Evolutionary conservation across 2,113 vertebrate genomes (phyloP).

Genomic region (Pterocles orientalis): DNA sequence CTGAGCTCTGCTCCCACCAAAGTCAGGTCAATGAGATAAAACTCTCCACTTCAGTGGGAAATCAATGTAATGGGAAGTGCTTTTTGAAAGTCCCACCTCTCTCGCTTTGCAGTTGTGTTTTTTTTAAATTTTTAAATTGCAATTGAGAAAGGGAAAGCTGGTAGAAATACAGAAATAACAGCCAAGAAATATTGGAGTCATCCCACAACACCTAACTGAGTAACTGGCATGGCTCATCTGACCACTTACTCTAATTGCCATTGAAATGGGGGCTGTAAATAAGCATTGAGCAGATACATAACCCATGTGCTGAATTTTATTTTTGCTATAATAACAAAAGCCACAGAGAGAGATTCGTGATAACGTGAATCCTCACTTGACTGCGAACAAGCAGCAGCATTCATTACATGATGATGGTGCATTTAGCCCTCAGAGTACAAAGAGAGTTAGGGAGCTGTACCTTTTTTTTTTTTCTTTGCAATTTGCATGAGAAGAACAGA

Average conservation of each 20-base stretch:
- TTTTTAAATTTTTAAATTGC: not conserved
- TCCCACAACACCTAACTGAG: not conserved
- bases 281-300: not conserved
- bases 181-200: not conserved
- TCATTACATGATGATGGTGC: slow-evolving; percentile 28
- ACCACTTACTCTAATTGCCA: not conserved
- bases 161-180: not conserved
- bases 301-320: not conserved
- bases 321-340: slow-evolving; percentile 48
- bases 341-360: slow-evolving; percentile 4
- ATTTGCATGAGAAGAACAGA: slow-evolving; percentile 47
- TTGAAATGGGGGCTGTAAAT: slow-evolving; percentile 17
- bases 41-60: not conserved
- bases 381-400: not conserved
- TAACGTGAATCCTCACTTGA: slow-evolving; percentile 24
- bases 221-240: not conserved
- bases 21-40: not conserved
- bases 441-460: slow-evolving; percentile 25
- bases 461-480: not conserved
- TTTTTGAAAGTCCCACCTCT: not conserved
- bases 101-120: not conserved
- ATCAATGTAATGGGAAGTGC: not conserved
- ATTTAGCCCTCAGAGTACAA: not conserved
- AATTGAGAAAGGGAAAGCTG: not conserved
- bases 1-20: not conserved